phyloP scores from a whole-genome alignment of 2,113 vertebrate genomes.

The Passer montanus region DNA sequence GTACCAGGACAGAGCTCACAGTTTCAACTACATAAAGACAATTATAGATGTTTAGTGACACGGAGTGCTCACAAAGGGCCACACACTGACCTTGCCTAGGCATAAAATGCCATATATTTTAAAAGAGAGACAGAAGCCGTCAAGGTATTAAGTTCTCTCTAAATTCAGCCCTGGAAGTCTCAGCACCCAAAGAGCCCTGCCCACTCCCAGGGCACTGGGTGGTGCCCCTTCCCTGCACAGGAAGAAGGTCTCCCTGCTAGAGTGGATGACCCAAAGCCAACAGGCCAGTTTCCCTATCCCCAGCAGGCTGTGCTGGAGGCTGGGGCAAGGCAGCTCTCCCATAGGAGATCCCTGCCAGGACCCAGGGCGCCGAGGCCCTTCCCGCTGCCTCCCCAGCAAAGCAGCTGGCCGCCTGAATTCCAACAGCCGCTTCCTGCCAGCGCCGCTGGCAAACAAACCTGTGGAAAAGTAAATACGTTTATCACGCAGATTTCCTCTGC shows the following conservation, averaged over 20 bases:
- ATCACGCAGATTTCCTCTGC: slow-evolving; percentile 48
- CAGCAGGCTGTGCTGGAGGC: rapidly evolving
- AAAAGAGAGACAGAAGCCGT: background rate
- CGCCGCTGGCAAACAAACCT: slow-evolving; percentile 11
- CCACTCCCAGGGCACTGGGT: background rate
- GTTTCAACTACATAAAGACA: background rate
- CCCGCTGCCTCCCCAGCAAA: background rate
- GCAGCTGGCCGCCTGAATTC: background rate
- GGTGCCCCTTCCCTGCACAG: background rate
- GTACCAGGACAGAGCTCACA: background rate
- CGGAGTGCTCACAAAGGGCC: background rate
- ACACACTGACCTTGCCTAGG: background rate
- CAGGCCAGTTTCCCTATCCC: background rate
- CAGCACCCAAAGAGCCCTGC: rapidly evolving
- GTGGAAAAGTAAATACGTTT: slow-evolving; percentile 50
- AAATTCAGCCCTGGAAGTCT: background rate
- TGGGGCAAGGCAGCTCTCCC: rapidly evolving
- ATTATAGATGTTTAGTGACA: background rate
- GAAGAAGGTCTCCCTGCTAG: background rate
- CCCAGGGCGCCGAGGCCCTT: background rate
- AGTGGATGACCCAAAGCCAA: background rate
- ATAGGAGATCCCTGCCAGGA: background rate
- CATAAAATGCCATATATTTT: rapidly evolving
- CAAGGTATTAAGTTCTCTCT: background rate
- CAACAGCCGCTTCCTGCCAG: slow-evolving; percentile 24